A percentile compares a stretch with the other conserved stretches of the same genome.
These are phyloP conservation scores for Drosophila villosipedis DNA, from an alignment of 2,888 invertebrate genomes.

Conservation along the genomic window DNA sequence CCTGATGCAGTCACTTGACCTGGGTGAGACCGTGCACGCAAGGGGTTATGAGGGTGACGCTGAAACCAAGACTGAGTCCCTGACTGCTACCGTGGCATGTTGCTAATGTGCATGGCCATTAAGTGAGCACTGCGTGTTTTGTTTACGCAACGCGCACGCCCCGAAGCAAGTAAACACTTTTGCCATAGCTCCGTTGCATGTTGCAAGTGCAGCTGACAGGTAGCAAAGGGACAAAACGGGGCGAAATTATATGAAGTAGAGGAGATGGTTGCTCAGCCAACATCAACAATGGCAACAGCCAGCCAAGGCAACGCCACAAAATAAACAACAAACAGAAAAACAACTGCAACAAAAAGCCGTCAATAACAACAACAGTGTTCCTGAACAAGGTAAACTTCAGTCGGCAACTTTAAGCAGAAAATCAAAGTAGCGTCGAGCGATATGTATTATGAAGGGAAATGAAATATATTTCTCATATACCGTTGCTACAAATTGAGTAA, in stretches of 20 bases:
- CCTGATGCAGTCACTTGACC: constrained; percentile 46
- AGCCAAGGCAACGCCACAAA: constrained; percentile 59
- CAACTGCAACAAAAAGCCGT: constrained; percentile 14
- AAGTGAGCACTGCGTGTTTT: constrained; percentile 78
- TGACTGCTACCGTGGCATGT: constrained; percentile 61
- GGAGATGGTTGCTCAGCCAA: constrained; percentile 52
- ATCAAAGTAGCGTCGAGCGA: constrained; percentile 56
- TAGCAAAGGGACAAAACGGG: constrained; percentile 48
- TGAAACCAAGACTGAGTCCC: constrained; percentile 14
- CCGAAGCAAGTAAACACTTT: constrained; percentile 44
- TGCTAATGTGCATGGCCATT: constrained; percentile 80
- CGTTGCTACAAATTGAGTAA: constrained; percentile 59
- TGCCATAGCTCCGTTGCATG: constrained; percentile 55
- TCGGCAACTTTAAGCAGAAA: constrained; percentile 39
- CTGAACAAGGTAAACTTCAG: constrained; percentile 26
- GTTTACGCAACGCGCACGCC: constrained; percentile 70
- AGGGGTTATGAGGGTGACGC: constrained; percentile 16
- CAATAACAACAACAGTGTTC: constrained; percentile 27
- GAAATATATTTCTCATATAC: constrained; percentile 58
- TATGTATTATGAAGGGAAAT: constrained; percentile 46
- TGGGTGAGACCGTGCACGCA: not conserved
- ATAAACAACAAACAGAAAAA: constrained; percentile 34
- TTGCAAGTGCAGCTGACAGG: constrained; percentile 73
- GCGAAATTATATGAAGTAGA: constrained; percentile 59
- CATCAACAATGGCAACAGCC: constrained; percentile 47